Conservation (phyloP, 2,888 invertebrate genomes). For the Ditula angustiorana region DNA sequence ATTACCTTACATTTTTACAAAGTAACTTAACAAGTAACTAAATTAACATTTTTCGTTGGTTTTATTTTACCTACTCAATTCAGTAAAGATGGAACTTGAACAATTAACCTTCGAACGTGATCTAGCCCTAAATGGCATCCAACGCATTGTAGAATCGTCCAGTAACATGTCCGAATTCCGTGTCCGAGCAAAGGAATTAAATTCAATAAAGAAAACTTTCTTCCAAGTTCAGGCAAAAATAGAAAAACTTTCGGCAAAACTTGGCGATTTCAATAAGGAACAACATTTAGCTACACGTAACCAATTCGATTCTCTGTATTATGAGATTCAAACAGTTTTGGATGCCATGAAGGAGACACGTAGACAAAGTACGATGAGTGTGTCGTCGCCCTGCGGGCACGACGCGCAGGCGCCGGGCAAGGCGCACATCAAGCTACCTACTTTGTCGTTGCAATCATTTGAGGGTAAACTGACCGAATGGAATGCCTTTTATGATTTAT, state of each 20-base stretch:
- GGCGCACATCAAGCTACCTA: background rate
- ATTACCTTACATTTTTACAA: no score
- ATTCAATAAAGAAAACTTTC: no score
- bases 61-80: no score
- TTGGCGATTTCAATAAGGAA: no score
- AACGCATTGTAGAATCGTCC: no score
- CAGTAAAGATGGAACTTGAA: conserved; percentile 12
- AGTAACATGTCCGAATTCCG: no score
- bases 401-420: background rate
- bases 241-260: no score
- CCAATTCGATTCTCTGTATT: conserved; percentile 9
- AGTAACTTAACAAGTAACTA: no score
- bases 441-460: conserved; percentile 2
- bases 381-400: background rate
- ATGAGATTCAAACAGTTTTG: conserved; percentile 1
- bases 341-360: conserved; percentile 1
- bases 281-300: no score
- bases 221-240: no score
- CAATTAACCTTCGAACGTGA: conserved; percentile 26
- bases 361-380: background rate
- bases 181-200: no score
- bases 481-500: conserved; percentile 8
- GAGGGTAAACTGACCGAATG: conserved; percentile 4
- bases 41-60: no score
- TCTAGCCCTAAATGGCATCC: conserved; percentile 15